Percentiles rank a stretch among this genome's conserved stretches.
Conservation (phyloP, 2,888 invertebrate species). For the Lasioglossum vierecki region DNA sequence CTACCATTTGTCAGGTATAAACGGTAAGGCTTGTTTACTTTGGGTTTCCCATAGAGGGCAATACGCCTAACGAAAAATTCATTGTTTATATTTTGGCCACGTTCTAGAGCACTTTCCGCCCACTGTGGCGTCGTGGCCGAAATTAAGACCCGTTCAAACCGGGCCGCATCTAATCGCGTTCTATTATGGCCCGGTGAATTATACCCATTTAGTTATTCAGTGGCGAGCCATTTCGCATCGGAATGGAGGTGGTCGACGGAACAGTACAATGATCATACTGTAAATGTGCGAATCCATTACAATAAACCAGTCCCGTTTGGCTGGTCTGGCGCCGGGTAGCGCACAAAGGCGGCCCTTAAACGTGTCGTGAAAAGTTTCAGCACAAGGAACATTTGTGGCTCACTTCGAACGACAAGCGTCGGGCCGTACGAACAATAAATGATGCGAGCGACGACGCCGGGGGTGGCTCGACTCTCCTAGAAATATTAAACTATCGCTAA, state of each 20-base stretch:
- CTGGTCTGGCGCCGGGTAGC: conserved; percentile 58
- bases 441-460: neutral
- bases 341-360: conserved; percentile 58
- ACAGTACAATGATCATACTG: conserved; percentile 61
- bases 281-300: conserved; percentile 49
- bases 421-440: neutral
- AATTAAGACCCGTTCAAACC: conserved; percentile 46
- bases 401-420: neutral
- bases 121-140: neutral
- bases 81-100: too few relatives aligned
- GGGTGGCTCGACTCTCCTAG: neutral
- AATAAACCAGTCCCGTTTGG: conserved; percentile 55
- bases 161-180: conserved; percentile 25
- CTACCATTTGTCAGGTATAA: too few relatives aligned
- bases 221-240: neutral
- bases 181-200: conserved; percentile 31
- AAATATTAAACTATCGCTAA: neutral
- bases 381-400: conserved; percentile 59
- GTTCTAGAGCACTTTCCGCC: too few relatives aligned
- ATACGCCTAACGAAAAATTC: too few relatives aligned
- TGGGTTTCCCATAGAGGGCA: too few relatives aligned
- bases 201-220: conserved; percentile 16
- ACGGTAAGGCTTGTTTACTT: too few relatives aligned
- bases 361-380: conserved; percentile 45
- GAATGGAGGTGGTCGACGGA: conserved; percentile 27